Evolutionary conservation across 2,113 vertebrate species (phyloP), one percentile per base, ranked within the genome.

Genomic region (Tauraco erythrolophus): DNA sequence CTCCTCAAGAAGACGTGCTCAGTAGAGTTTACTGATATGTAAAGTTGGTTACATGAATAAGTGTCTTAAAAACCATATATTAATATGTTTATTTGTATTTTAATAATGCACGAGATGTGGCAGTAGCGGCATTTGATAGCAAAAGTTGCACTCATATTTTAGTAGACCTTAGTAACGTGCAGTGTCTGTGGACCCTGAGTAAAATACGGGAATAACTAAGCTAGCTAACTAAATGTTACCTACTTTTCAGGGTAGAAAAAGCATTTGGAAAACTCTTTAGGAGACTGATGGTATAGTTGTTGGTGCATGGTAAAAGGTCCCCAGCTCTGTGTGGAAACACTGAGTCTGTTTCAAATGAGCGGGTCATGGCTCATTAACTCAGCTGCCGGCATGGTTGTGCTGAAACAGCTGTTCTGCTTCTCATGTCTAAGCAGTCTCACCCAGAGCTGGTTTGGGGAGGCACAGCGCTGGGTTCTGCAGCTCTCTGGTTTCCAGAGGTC

Each of bases 341-440:
- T 11, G 33, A 69, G 48, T 84, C 60, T 62, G 74, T 91, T 94
- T 92, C 76, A 71, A 54, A 81, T 74, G 89, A 91, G 80, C 80
- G 78, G 46, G 45, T 89, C 89, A 22, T 77, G 91, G 74, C 84
- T 68, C 19, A 84, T 93, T 84, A 78, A 64, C 69, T 91, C 80
- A 78, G 77, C 86, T 75, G 61, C 81, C 72, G 17, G 79, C 48
- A 15, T 3, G 6, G 48, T 86, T 81, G 69, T 89, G 95, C 94
- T 95, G 93, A 92, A 84, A 13, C 81, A 96, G 94, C 93, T 78
- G 3, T 84, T 92, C 69, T 75, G 51, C 89, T 89, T 80, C 72
- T 75, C 33, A 35, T 43, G 48, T 33, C 56, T 84, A 65, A 96
- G 83, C 60, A 0, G 1, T 41, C 80, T 89, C 65, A 64, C 60